Evolutionary conservation across 1,140 invertebrate species (phyloP).

Genomic region (Lysiphlebus fabarum): DNA sequence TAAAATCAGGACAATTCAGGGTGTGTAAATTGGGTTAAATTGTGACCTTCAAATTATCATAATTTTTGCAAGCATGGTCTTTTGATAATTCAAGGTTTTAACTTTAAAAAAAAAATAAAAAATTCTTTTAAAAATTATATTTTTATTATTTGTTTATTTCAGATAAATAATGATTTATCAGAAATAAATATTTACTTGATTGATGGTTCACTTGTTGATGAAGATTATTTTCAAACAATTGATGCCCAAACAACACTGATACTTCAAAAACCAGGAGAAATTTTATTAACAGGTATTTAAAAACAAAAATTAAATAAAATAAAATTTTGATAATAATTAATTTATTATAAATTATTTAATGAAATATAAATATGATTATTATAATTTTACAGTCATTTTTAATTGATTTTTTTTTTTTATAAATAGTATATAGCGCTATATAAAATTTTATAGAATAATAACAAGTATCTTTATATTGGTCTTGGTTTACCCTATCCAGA

Average conservation of each 20-base stretch:
- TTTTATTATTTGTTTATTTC: conserved; percentile 16
- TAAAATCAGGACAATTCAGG: conserved; percentile 13
- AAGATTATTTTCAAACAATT: conserved; percentile 71
- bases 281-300: conserved; percentile 67
- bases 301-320: too few species aligned
- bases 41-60: conserved; percentile 33
- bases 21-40: conserved; percentile 30
- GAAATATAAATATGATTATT: too few species aligned
- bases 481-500: conserved; percentile 44
- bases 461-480: conserved; percentile 2
- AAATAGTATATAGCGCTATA: conserved; percentile 9
- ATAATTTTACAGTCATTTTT: neutral
- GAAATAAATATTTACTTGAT: conserved; percentile 49
- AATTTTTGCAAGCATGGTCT: conserved; percentile 32
- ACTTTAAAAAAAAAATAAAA: too few species aligned
- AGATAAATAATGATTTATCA: conserved; percentile 46
- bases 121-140: conserved; percentile 12
- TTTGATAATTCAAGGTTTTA: neutral
- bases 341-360: too few species aligned
- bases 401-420: too few species aligned
- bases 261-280: conserved; percentile 61
- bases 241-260: conserved; percentile 71
- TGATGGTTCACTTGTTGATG: conserved; percentile 72
- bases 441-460: conserved; percentile 18
- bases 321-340: neutral